Evolutionary conservation across 2,888 invertebrate species (phyloP).

Genomic region (Torymus auratus): DNA sequence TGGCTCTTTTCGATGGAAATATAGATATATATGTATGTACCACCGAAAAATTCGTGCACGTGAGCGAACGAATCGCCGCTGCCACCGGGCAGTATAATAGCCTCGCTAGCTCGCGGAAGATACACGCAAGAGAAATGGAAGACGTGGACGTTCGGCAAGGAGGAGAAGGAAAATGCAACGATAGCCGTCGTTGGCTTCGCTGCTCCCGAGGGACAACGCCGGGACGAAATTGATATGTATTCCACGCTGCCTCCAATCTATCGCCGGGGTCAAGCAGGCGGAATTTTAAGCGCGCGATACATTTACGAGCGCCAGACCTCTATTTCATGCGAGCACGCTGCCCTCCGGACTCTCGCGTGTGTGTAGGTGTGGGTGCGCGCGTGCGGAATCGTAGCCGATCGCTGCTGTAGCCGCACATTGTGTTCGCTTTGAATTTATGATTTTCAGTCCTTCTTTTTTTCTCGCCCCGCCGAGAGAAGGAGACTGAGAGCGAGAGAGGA

Average conservation of each 20-base stretch:
- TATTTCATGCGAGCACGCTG: constrained; percentile 38
- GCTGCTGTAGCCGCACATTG: constrained; percentile 17
- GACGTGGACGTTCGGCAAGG: constrained; percentile 1
- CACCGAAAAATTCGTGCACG: constrained; percentile 44
- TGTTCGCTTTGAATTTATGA: constrained; percentile 58
- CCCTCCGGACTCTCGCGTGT: background rate
- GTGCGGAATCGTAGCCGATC: constrained; percentile 31
- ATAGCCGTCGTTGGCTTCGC: constrained; percentile 50
- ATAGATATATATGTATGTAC: background rate
- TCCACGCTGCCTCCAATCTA: constrained; percentile 75
- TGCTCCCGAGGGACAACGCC: constrained; percentile 68
- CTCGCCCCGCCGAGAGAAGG: background rate
- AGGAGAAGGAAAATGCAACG: constrained; percentile 61
- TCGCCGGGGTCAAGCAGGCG: constrained; percentile 74
- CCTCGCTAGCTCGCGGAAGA: background rate
- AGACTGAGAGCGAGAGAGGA: background rate
- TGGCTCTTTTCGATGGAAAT: constrained; percentile 52
- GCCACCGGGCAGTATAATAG: constrained; percentile 35
- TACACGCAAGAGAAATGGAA: constrained; percentile 35
- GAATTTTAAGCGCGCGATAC: constrained; percentile 76
- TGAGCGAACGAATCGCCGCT: constrained; percentile 47
- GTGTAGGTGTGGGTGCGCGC: background rate
- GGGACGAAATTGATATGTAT: constrained; percentile 76
- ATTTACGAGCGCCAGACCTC: constrained; percentile 58
- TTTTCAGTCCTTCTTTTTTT: constrained; percentile 31